phyloP scores from a whole-genome alignment of 2,888 invertebrate genomes.

The Athalia circularis region DNA sequence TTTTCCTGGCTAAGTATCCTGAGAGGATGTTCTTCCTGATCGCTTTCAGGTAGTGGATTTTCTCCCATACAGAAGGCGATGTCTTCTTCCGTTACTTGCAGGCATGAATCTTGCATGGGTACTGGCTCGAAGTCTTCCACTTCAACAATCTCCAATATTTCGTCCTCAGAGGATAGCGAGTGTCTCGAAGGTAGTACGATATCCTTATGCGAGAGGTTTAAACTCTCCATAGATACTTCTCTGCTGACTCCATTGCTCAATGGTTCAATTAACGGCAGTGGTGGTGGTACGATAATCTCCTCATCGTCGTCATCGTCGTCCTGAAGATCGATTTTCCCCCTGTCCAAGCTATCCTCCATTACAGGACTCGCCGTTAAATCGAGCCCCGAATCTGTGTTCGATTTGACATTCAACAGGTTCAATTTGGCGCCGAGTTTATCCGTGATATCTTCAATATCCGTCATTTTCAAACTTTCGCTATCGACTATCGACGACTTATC shows the following conservation, averaged over 20 bases:
- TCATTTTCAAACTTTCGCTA: constrained; percentile 68
- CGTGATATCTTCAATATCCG: constrained; percentile 70
- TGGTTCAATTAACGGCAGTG: constrained; percentile 86
- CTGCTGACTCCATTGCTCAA: constrained; percentile 80
- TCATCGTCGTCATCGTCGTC: constrained; percentile 85
- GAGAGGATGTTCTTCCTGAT: constrained; percentile 90
- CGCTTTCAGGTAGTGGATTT: constrained; percentile 83
- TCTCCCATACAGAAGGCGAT: constrained; percentile 92
- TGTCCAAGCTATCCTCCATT: constrained; percentile 66
- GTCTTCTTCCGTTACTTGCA: constrained; percentile 95
- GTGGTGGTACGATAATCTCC: constrained; percentile 88
- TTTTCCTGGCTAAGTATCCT: constrained; percentile 94
- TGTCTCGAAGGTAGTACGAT: constrained; percentile 79
- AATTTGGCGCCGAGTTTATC: constrained; percentile 69
- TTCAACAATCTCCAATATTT: constrained; percentile 87
- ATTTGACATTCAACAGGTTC: constrained; percentile 68
- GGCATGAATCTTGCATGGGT: constrained; percentile 89
- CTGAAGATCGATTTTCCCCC: constrained; percentile 69
- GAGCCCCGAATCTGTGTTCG: constrained; percentile 69
- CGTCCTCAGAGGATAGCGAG: constrained; percentile 81
- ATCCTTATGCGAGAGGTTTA: constrained; percentile 86
- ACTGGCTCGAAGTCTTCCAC: constrained; percentile 89
- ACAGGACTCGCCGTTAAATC: constrained; percentile 69
- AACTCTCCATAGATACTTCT: constrained; percentile 89
- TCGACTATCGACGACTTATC: constrained; percentile 69